These are phyloP conservation scores for Actias luna DNA, from an alignment of 2,888 invertebrate genomes.

Conservation along the genomic window DNA sequence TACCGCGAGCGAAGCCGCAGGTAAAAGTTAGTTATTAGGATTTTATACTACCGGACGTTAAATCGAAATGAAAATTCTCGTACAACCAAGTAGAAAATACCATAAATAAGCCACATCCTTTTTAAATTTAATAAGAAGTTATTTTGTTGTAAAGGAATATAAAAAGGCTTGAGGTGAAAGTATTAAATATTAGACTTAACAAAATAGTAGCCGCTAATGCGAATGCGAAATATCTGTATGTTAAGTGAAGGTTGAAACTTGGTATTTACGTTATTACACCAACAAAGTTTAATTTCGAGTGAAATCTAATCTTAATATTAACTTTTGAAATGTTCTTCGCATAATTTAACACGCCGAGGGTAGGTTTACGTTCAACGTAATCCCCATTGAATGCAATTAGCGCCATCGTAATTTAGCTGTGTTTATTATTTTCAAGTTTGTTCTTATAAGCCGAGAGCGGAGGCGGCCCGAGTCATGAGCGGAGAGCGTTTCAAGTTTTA, in stretches of 20 bases:
- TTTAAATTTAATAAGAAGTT: not conserved
- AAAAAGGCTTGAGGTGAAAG: not conserved
- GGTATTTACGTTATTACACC: not conserved
- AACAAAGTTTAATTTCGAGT: conserved; percentile 1
- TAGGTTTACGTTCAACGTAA: conserved; percentile 20
- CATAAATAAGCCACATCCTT: too few species aligned
- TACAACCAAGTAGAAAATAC: too few species aligned
- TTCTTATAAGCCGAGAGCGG: conserved; percentile 38
- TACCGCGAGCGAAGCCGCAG: too few species aligned
- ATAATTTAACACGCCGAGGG: conserved; percentile 7
- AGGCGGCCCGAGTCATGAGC: not conserved
- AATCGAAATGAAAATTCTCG: too few species aligned
- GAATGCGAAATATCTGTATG: not conserved
- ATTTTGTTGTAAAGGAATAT: not conserved
- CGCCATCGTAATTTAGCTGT: conserved; percentile 43
- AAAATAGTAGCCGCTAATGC: not conserved
- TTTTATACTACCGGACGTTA: too few species aligned
- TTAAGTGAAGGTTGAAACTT: not conserved
- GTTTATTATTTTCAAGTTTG: conserved; percentile 54
- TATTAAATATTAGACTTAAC: not conserved
- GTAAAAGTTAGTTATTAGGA: too few species aligned
- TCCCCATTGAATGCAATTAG: conserved; percentile 48
- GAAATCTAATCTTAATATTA: conserved; percentile 10
- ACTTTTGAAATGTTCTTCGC: conserved; percentile 9
- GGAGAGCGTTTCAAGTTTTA: conserved; percentile 18